Evolutionary conservation across 1,140 invertebrate genomes (phyloP).

Genomic region (Whitmania pigra): DNA sequence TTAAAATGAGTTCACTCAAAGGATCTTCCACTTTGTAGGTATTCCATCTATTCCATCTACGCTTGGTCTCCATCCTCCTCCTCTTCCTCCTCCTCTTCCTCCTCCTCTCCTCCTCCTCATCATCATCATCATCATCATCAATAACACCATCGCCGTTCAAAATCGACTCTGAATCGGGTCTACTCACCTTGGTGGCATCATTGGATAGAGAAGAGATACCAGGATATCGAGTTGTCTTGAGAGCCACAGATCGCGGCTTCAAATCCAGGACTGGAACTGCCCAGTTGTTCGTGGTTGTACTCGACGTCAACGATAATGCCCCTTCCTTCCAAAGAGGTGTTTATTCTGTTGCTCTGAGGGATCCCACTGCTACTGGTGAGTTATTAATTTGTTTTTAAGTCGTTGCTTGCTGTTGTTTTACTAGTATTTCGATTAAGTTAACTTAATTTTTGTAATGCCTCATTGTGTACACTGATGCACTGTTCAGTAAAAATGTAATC

Average conservation of each 20-base stretch:
- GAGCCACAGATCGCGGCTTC: neutral
- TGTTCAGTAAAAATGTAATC: too few species aligned
- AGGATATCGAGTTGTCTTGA: neutral
- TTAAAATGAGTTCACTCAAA: neutral
- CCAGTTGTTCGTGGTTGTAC: neutral
- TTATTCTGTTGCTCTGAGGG: neutral
- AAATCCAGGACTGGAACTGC: neutral
- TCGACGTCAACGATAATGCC: neutral
- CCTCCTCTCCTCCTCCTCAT: neutral
- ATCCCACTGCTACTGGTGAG: neutral
- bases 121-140: neutral
- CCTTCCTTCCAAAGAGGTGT: neutral
- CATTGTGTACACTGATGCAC: too few species aligned
- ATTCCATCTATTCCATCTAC: conserved; percentile 11
- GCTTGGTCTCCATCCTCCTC: neutral
- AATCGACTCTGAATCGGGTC: neutral
- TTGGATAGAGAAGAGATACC: neutral
- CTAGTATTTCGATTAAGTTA: too few species aligned
- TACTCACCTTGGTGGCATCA: neutral
- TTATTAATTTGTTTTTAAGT: too few species aligned
- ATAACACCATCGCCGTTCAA: neutral
- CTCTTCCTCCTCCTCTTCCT: neutral
- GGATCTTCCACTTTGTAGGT: neutral
- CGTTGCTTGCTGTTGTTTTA: too few species aligned
- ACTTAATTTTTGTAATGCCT: too few species aligned